Percentiles rank a stretch among this genome's conserved stretches.
phyloP scores from a whole-genome alignment of 2,888 invertebrate species.

The Scaptomyza parva region DNA sequence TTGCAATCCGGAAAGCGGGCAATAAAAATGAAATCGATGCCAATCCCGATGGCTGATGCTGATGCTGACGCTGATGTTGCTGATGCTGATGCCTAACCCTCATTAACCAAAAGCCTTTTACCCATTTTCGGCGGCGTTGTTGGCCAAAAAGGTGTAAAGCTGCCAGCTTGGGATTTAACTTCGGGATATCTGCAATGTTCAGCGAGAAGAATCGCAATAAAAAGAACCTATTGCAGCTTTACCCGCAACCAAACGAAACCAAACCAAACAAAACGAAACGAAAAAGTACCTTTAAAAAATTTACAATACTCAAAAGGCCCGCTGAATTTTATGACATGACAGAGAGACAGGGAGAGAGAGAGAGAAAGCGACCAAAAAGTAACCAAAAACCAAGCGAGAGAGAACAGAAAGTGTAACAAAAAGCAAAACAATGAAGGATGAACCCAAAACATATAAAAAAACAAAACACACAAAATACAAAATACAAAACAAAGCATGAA shows the following conservation, averaged over 20 bases:
- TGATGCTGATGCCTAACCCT: constrained; percentile 31
- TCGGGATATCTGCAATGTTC: constrained; percentile 49
- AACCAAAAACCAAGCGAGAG: constrained; percentile 24
- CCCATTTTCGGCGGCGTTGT: not conserved
- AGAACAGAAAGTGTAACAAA: constrained; percentile 52
- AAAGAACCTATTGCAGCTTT: constrained; percentile 42
- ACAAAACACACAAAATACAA: constrained; percentile 31
- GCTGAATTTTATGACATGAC: constrained; percentile 66
- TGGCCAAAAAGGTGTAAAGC: constrained; percentile 48
- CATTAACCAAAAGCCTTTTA: constrained; percentile 48
- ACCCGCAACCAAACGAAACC: constrained; percentile 8
- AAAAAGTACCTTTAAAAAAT: constrained; percentile 56
- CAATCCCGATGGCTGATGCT: not conserved
- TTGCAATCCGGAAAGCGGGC: constrained; percentile 16
- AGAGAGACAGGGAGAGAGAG: constrained; percentile 32
- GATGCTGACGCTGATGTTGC: not conserved
- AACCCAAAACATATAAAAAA: constrained; percentile 41
- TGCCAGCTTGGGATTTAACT: constrained; percentile 40
- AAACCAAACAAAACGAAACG: constrained; percentile 22
- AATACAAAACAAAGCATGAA: constrained; percentile 30
- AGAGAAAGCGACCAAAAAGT: constrained; percentile 28
- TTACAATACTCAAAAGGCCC: constrained; percentile 64
- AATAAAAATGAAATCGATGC: constrained; percentile 44
- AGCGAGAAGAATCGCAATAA: constrained; percentile 33
- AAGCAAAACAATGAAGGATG: constrained; percentile 69